A percentile compares a stretch with the other conserved stretches of the same genome.
phyloP scores from a whole-genome alignment of 2,888 invertebrate genomes.

The Erebia palarica region DNA sequence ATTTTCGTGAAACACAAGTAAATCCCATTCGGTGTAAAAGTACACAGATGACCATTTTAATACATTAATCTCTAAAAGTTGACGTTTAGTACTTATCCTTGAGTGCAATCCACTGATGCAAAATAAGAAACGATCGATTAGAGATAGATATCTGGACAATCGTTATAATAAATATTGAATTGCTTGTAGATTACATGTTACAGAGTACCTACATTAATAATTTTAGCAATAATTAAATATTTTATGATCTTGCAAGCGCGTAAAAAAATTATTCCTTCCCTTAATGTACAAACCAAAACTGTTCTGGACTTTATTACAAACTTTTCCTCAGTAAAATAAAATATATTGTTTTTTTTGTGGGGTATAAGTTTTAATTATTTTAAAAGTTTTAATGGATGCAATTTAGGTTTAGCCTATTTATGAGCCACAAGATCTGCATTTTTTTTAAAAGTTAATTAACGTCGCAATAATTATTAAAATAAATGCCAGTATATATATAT shows the following conservation, averaged over 20 bases:
- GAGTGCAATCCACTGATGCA: neutral
- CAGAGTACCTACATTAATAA: neutral
- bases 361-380: too few relatives aligned
- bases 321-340: neutral
- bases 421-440: neutral
- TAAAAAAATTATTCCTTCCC: neutral
- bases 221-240: neutral
- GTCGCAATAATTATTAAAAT: neutral
- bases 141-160: slow-evolving; percentile 1
- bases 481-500: neutral
- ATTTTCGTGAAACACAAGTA: too few relatives aligned
- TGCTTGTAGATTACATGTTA: neutral
- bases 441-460: neutral
- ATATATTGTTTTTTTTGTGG: neutral
- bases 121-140: neutral
- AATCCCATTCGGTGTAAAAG: too few relatives aligned
- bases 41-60: too few relatives aligned
- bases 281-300: neutral
- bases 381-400: neutral
- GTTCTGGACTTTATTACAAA: slow-evolving; percentile 1
- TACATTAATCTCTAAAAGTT: too few relatives aligned
- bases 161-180: neutral
- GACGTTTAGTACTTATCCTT: too few relatives aligned
- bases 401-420: neutral
- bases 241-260: slow-evolving; percentile 7